Base-by-base conservation (phyloP, 2,113 vertebrate species). In the Apeltes quadracus region DNA sequence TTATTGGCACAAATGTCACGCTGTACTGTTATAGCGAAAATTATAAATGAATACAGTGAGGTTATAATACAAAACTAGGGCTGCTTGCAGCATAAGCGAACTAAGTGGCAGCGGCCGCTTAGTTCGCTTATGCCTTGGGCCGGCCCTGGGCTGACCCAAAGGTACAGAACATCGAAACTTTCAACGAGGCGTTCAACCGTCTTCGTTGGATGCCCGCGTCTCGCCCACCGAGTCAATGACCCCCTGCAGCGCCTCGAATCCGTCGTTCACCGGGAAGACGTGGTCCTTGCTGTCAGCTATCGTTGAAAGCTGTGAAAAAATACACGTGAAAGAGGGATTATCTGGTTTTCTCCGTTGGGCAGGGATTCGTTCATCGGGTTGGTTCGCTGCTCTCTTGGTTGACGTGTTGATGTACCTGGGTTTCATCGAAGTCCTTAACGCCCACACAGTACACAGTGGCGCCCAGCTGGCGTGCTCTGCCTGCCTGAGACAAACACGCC, bases 341-440 rank as follows among this genome's bases (percentile, higher is more conserved):
- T 34, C 29, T 36, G 7, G 6, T 3, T 20, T 7, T 25, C 18
- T 57, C 1, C 29, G 0, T 39, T 67, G 67, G 20, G 6, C 50
- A 48, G n/a, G n/a, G 5, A 58, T 44, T 27, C 0, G 43, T 44
- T 59, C 3, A 32, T 53, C 57, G 0, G n/a, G 9, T 14, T 20
- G 9, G 11, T 57, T 44, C 2, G 22, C 29, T 7, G 32, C 1
- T 29, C 43, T 23, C 8, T 5, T 61, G 13, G 18, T 7, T 23
- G 39, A 38, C 23, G 9, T 6, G 23, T 2, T 18, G 34, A 29
- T 61, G 86, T 90, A 99, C 98, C 96, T 99, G 98, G 2, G 98
- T 99, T 91, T 99, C 97, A 57, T 99, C 98, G 90, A 99, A 99
- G 90, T 99, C 97, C 64, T 99, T 99, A 36, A 99, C 97, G 2